Evolutionary conservation across 2,888 invertebrate genomes (phyloP).

Genomic region (Sympetrum striolatum): DNA sequence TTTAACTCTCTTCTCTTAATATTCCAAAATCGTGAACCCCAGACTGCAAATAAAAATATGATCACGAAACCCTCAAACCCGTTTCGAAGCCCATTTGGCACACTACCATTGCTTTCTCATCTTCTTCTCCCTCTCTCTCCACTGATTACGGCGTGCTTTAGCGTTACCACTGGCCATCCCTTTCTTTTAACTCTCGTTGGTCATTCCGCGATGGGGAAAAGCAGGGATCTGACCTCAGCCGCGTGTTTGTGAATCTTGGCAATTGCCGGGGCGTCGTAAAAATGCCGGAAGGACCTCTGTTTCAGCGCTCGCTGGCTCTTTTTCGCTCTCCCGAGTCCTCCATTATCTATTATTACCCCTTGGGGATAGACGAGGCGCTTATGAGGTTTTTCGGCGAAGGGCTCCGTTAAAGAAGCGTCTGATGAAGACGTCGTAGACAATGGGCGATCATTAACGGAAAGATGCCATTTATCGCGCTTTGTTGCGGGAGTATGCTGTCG

Average conservation of each 20-base stretch:
- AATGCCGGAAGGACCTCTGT: neutral
- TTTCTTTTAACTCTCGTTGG: neutral
- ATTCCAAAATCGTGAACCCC: neutral
- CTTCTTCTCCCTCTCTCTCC: neutral
- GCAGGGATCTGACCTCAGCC: neutral
- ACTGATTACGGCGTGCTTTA: neutral
- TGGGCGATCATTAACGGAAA: slow-evolving; percentile 26
- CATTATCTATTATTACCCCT: slow-evolving; percentile 5
- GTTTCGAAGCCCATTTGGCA: neutral
- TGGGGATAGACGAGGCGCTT: neutral
- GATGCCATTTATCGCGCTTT: slow-evolving; percentile 30
- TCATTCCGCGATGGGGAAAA: neutral
- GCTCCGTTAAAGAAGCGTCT: neutral
- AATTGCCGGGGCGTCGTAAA: neutral
- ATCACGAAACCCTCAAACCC: neutral
- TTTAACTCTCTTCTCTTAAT: no score
- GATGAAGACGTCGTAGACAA: slow-evolving; percentile 33
- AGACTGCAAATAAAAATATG: neutral
- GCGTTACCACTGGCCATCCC: neutral
- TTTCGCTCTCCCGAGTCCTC: neutral
- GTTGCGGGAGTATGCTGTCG: slow-evolving; percentile 24
- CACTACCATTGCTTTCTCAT: neutral
- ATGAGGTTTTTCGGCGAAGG: neutral
- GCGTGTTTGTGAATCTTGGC: neutral
- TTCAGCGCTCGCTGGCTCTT: neutral